Conservation (phyloP, 2,113 vertebrate genomes). For the Dascyllus trimaculatus region DNA sequence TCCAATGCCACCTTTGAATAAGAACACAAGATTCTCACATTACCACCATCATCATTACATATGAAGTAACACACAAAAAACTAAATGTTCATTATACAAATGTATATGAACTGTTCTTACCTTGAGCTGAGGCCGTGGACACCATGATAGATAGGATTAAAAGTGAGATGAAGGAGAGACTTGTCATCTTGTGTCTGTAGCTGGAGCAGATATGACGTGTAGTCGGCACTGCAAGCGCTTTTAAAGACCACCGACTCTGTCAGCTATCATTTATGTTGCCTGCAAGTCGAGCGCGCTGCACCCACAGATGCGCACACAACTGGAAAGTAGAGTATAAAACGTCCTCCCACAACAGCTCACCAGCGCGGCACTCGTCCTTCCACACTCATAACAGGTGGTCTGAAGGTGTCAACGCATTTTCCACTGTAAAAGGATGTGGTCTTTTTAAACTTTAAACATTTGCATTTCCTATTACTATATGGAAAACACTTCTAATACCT, state of each 20-base stretch:
- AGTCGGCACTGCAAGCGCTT: background rate
- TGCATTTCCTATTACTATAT: background rate
- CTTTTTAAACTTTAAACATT: background rate
- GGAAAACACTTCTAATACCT: background rate
- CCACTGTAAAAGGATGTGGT: slow-evolving; percentile 34
- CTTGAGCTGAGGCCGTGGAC: slow-evolving; percentile 43
- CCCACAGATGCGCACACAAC: slow-evolving; percentile 42
- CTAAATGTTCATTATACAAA: background rate
- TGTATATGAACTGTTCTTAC: slow-evolving; percentile 23
- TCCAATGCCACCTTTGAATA: slow-evolving; percentile 48
- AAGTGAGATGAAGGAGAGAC: slow-evolving; percentile 11
- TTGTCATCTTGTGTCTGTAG: slow-evolving; percentile 45
- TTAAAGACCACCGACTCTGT: slow-evolving; percentile 31
- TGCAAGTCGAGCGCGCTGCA: slow-evolving; percentile 17
- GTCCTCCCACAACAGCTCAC: slow-evolving; percentile 56
- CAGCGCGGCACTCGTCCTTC: background rate
- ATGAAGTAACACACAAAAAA: background rate
- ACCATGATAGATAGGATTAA: slow-evolving; percentile 42
- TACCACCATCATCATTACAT: background rate
- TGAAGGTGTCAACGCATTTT: slow-evolving; percentile 48
- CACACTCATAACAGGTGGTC: slow-evolving; percentile 42
- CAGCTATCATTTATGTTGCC: background rate
- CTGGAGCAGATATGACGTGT: slow-evolving; percentile 12
- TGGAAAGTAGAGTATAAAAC: slow-evolving; percentile 57
- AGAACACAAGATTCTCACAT: background rate